These are phyloP conservation scores for Drosophila hydei DNA, from an alignment of 1,140 invertebrate genomes.

Conservation along the genomic window DNA sequence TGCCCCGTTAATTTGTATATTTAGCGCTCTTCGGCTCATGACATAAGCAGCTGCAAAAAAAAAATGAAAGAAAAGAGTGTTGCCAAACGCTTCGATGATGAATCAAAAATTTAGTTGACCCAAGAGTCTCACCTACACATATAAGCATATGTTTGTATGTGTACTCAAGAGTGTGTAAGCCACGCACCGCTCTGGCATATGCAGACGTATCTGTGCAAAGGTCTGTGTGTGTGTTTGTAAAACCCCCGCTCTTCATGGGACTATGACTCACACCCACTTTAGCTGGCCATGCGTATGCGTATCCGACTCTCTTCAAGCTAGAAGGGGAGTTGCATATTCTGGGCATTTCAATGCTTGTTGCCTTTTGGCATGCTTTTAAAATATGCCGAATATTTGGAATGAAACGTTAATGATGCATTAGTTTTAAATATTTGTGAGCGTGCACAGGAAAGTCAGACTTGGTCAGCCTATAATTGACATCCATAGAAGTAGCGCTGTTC, in stretches of 20 bases:
- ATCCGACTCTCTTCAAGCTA: not conserved
- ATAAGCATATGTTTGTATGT: not conserved
- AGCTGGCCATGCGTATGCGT: not conserved
- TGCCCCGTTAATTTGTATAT: slow-evolving; percentile 32
- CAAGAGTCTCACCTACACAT: slow-evolving; percentile 6
- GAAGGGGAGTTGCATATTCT: not conserved
- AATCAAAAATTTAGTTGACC: slow-evolving; percentile 61
- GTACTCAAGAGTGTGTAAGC: too few relatives aligned
- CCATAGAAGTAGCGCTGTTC: slow-evolving; percentile 22
- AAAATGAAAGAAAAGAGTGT: slow-evolving; percentile 27
- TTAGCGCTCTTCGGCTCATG: slow-evolving; percentile 37
- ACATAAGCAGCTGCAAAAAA: slow-evolving; percentile 59
- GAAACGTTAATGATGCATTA: slow-evolving; percentile 20
- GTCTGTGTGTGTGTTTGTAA: slow-evolving; percentile 1
- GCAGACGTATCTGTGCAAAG: too few relatives aligned
- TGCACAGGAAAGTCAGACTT: slow-evolving; percentile 35
- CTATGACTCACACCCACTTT: slow-evolving; percentile 27
- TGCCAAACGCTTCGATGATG: slow-evolving; percentile 58
- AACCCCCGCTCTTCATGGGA: slow-evolving; percentile 13
- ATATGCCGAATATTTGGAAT: slow-evolving; percentile 21
- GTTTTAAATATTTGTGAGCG: slow-evolving; percentile 17
- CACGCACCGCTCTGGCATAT: too few relatives aligned
- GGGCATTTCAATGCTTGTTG: slow-evolving; percentile 28
- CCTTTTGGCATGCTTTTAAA: slow-evolving; percentile 5
- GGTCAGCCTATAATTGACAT: slow-evolving; percentile 30